These are phyloP conservation scores for Sinonovacula constricta DNA, from an alignment of 1,140 invertebrate genomes.

Conservation along the genomic window DNA sequence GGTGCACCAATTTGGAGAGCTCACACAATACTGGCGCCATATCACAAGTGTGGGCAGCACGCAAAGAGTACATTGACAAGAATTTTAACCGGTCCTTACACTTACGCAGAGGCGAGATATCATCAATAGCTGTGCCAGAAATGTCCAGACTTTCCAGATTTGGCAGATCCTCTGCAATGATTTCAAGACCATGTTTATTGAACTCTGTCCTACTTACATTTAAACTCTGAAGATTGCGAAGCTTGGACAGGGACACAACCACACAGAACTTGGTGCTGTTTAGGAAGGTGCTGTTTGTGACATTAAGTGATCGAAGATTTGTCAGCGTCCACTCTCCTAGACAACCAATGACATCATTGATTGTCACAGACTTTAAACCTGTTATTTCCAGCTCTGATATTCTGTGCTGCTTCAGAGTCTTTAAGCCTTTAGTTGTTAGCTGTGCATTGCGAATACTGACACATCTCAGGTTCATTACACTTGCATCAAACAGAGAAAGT, in stretches of 20 bases:
- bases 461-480: slow-evolving; percentile 83
- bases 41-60: slow-evolving; percentile 78
- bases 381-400: slow-evolving; percentile 82
- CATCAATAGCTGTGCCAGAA: slow-evolving; percentile 84
- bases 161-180: slow-evolving; percentile 85
- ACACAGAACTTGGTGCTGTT: slow-evolving; percentile 80
- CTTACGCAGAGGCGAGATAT: slow-evolving; percentile 84
- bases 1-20: slow-evolving; percentile 82
- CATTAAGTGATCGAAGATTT: slow-evolving; percentile 84
- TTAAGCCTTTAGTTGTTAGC: slow-evolving; percentile 83
- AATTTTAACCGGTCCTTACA: slow-evolving; percentile 83
- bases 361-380: slow-evolving; percentile 82
- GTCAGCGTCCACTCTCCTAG: slow-evolving; percentile 86
- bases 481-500: slow-evolving; percentile 84
- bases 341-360: slow-evolving; percentile 85
- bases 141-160: slow-evolving; percentile 85
- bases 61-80: slow-evolving; percentile 84
- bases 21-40: slow-evolving; percentile 82
- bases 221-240: slow-evolving; percentile 82
- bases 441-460: slow-evolving; percentile 78
- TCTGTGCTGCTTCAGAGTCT: slow-evolving; percentile 84
- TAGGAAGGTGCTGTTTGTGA: slow-evolving; percentile 84
- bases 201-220: slow-evolving; percentile 87
- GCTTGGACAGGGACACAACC: slow-evolving; percentile 78
- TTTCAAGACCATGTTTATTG: slow-evolving; percentile 84